Conservation (phyloP, 2,113 vertebrate species). For the Numida meleagris region DNA sequence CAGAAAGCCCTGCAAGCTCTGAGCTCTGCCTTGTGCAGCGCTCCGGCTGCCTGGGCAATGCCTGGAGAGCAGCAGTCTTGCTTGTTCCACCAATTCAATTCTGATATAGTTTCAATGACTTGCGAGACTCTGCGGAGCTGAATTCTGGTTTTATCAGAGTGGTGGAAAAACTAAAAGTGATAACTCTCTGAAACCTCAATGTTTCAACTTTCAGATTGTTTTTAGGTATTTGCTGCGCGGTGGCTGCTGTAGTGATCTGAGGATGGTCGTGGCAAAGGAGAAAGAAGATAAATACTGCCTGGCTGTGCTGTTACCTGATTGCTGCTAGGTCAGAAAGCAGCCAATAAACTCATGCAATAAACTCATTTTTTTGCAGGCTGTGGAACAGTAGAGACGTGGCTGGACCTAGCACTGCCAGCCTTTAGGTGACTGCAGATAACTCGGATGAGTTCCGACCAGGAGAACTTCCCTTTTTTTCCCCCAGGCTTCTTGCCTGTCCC, state of each 20-base stretch:
- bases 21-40: neutral
- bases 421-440: too few species aligned
- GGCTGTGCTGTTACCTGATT: neutral
- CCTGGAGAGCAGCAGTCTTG: neutral
- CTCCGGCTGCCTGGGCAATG: fast-evolving
- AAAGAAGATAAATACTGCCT: fast-evolving
- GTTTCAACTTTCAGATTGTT: fast-evolving
- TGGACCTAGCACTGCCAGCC: fast-evolving
- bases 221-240: neutral
- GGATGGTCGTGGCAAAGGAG: neutral
- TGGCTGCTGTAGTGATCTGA: fast-evolving
- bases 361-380: fast-evolving
- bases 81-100: neutral
- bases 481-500: neutral
- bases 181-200: neutral
- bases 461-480: neutral
- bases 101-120: neutral
- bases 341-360: too few species aligned
- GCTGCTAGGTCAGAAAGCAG: neutral
- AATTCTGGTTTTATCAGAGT: neutral
- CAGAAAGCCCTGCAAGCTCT: neutral
- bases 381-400: fast-evolving
- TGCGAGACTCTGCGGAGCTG: neutral
- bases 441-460: too few species aligned
- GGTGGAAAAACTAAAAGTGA: neutral